Evolutionary conservation across 2,888 invertebrate species (phyloP).

Genomic region (Ametastegia equiseti): DNA sequence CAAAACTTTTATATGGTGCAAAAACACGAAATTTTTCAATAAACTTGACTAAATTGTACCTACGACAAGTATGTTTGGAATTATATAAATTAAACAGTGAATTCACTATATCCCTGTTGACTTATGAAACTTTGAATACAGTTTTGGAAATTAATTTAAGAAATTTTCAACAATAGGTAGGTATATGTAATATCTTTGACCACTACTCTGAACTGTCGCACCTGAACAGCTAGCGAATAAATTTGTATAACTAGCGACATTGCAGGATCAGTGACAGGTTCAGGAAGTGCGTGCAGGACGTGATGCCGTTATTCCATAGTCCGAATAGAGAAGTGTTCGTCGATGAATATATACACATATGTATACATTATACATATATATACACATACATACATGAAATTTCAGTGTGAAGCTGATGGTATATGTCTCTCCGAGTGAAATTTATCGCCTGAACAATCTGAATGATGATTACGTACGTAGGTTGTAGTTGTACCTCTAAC

Average conservation of each 20-base stretch:
- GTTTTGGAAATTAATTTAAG: no score
- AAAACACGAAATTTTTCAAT: no score
- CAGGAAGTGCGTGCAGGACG: conserved; percentile 37
- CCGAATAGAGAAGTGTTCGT: no score
- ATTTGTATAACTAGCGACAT: not conserved
- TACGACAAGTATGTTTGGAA: no score
- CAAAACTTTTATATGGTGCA: no score
- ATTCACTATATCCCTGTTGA: no score
- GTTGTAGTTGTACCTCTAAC: no score
- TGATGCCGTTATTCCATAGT: conserved; percentile 1
- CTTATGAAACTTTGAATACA: no score
- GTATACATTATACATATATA: not conserved
- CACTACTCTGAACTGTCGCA: not conserved
- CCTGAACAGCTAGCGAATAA: not conserved
- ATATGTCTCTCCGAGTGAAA: conserved; percentile 13
- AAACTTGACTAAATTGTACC: no score
- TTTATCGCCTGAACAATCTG: conserved; percentile 18
- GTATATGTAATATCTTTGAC: no score
- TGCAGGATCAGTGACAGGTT: conserved; percentile 9
- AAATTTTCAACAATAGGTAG: no score
- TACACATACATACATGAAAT: not conserved
- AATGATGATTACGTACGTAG: conserved; percentile 4
- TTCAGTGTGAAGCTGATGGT: not conserved
- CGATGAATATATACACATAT: not conserved
- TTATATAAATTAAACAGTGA: no score